A percentile compares a stretch with the other conserved stretches of the same genome.
These are phyloP conservation scores for Takifugu rubripes DNA, from an alignment of 2,797 vertebrate genomes.

Conservation along the genomic window DNA sequence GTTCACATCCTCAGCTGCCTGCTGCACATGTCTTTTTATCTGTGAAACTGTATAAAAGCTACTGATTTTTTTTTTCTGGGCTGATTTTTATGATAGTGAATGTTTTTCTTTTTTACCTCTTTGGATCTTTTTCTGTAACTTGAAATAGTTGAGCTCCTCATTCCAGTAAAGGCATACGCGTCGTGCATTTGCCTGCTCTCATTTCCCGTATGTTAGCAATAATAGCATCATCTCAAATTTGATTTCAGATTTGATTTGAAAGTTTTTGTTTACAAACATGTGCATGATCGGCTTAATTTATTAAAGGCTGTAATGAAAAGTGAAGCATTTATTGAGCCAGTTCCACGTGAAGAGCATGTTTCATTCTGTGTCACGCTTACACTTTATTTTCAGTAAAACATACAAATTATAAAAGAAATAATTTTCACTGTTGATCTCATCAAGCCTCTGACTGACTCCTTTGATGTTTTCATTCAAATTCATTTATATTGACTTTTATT, in stretches of 20 bases:
- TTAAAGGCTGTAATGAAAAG: conserved; percentile 91
- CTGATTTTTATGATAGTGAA: conserved; percentile 65
- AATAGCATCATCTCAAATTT: conserved; percentile 73
- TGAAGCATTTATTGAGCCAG: conserved; percentile 29
- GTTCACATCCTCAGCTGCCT: conserved; percentile 70
- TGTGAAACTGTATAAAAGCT: conserved; percentile 72
- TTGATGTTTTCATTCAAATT: too few relatives aligned
- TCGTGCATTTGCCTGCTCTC: conserved; percentile 77
- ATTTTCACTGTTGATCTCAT: too few relatives aligned
- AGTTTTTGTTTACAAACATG: conserved; percentile 79
- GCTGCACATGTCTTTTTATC: conserved; percentile 48
- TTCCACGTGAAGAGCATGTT: conserved; percentile 28
- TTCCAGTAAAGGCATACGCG: conserved; percentile 71
- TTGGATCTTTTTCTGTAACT: conserved; percentile 74
- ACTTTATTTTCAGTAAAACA: not conserved
- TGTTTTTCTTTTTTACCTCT: conserved; percentile 69
- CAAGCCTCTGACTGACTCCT: too few relatives aligned
- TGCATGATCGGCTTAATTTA: conserved; percentile 97
- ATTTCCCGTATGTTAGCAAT: conserved; percentile 75
- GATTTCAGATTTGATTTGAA: conserved; percentile 80
- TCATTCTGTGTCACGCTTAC: conserved; percentile 3
- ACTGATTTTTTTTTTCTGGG: conserved; percentile 54
- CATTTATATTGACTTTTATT: too few relatives aligned
- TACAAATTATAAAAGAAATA: too few relatives aligned
- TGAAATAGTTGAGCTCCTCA: conserved; percentile 55